Conservation (phyloP, 2,797 vertebrate genomes). For the Sebastes steindachneri region DNA sequence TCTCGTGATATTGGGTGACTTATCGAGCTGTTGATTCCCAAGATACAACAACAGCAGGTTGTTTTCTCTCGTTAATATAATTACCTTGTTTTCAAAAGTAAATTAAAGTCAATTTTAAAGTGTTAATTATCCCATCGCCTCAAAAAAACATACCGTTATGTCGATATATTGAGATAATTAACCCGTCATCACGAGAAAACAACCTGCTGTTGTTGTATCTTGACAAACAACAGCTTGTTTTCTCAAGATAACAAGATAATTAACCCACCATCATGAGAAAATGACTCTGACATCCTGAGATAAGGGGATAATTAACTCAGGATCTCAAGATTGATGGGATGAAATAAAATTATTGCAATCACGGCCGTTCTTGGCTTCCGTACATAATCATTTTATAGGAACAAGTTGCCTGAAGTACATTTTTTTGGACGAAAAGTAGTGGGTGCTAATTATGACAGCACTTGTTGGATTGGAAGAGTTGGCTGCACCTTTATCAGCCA, state of each 20-base stretch:
- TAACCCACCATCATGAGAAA: background rate
- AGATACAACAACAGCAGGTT: background rate
- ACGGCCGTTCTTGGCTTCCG: background rate
- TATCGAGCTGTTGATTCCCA: background rate
- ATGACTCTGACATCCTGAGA: background rate
- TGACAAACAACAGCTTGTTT: background rate
- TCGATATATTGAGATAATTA: background rate
- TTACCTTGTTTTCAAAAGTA: background rate
- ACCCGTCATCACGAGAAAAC: background rate
- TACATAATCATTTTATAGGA: background rate
- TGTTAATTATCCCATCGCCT: background rate
- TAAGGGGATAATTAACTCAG: background rate
- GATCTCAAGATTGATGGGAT: conserved; percentile 1
- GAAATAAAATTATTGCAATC: background rate
- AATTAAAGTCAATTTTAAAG: background rate
- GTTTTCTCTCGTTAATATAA: background rate
- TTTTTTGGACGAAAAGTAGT: background rate
- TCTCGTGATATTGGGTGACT: background rate
- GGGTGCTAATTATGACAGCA: background rate
- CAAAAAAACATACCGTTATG: background rate
- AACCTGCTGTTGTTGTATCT: background rate
- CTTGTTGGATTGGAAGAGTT: conserved; percentile 15
- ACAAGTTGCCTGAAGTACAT: background rate
- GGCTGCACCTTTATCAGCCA: conserved; percentile 6
- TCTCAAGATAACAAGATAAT: background rate